These are phyloP conservation scores for Saxicola maurus DNA, from an alignment of 2,797 vertebrate species.

Conservation along the genomic window DNA sequence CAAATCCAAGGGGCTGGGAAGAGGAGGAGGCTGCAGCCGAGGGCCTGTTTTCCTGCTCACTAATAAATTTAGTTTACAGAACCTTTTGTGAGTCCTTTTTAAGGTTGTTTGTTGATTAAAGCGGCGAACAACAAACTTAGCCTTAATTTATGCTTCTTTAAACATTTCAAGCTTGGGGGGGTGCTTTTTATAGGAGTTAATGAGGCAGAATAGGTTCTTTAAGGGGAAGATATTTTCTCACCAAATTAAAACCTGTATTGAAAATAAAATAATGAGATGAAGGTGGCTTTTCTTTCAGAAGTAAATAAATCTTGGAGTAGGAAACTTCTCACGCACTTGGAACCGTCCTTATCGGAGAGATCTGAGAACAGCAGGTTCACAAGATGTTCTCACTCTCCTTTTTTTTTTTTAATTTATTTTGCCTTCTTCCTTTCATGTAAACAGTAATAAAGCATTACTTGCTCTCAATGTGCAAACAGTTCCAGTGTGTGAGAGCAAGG, in stretches of 20 bases:
- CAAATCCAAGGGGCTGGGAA: not conserved
- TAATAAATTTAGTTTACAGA: constrained; percentile 65
- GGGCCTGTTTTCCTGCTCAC: constrained; percentile 14
- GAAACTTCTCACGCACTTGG: constrained; percentile 55
- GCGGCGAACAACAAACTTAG: constrained; percentile 56
- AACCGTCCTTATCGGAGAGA: constrained; percentile 21
- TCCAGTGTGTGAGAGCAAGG: fast-evolving
- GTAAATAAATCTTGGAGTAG: constrained; percentile 57
- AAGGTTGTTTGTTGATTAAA: constrained; percentile 67
- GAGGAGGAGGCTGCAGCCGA: not conserved
- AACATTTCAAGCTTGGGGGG: constrained; percentile 37
- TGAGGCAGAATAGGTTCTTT: constrained; percentile 68
- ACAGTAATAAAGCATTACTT: constrained; percentile 5
- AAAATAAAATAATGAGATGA: constrained; percentile 56
- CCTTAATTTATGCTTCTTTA: constrained; percentile 67
- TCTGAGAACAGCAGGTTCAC: constrained; percentile 20
- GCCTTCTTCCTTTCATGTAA: constrained; percentile 19
- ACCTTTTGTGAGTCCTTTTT: constrained; percentile 48
- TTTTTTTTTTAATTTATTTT: not conserved
- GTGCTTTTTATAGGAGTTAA: constrained; percentile 60
- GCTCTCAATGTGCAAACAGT: not conserved
- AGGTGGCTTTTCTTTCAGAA: constrained; percentile 60
- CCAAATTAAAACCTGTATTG: constrained; percentile 63
- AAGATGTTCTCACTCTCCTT: not conserved
- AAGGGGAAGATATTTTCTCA: constrained; percentile 62